Conservation (phyloP, 2,797 vertebrate species). For the Streptopelia turtur region DNA sequence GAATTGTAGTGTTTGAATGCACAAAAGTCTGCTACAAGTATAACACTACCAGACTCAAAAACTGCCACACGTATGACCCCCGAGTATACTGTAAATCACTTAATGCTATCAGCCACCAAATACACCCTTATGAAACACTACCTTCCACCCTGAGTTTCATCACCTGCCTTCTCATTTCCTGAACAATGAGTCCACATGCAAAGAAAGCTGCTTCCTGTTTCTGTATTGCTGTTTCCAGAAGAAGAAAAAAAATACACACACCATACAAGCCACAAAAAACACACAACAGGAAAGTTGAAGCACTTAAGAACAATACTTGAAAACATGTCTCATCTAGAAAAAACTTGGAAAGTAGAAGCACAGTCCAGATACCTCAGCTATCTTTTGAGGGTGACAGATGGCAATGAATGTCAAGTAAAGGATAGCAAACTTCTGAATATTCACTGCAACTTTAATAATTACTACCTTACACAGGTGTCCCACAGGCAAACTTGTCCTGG, state of each 20-base stretch:
- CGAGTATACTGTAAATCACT: neutral
- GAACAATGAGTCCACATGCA: neutral
- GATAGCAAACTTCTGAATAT: neutral
- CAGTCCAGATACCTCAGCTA: neutral
- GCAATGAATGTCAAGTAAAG: neutral
- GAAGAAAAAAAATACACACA: neutral
- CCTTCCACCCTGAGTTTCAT: slow-evolving; percentile 28
- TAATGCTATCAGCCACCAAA: neutral
- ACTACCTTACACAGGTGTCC: neutral
- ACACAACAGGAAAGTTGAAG: neutral
- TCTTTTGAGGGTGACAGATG: neutral
- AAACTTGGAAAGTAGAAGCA: neutral
- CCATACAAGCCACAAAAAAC: neutral
- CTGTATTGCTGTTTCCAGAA: neutral
- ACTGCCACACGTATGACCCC: neutral
- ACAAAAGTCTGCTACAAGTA: neutral
- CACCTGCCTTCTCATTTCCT: slow-evolving; percentile 39
- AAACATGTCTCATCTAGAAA: neutral
- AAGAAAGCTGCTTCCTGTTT: slow-evolving; percentile 8
- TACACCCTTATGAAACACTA: slow-evolving; percentile 14
- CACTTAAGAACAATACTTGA: neutral
- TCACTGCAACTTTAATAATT: neutral
- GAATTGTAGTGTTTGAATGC: neutral
- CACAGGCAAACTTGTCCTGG: neutral
- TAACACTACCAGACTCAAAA: neutral